These are phyloP conservation scores for Spicauda simplicius DNA, from an alignment of 2,888 invertebrate genomes.

Conservation along the genomic window DNA sequence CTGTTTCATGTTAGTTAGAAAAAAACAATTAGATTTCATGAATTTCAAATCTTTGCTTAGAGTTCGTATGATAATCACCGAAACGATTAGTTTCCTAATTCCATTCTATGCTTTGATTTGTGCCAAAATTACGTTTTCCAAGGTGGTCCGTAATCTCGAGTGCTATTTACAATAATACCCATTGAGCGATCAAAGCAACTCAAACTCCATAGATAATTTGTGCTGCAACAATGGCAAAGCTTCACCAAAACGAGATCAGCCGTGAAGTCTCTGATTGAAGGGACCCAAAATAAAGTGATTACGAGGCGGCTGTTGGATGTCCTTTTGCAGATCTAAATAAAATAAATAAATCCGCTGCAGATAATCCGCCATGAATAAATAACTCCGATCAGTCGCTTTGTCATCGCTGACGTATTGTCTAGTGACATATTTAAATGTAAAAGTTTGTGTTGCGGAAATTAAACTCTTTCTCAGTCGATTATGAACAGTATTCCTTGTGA, in stretches of 20 bases:
- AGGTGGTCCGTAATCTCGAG: constrained; percentile 61
- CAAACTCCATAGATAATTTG: constrained; percentile 70
- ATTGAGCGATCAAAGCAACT: constrained; percentile 53
- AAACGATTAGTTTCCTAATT: constrained; percentile 2
- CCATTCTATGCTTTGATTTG: neutral
- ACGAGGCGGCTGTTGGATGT: constrained; percentile 62
- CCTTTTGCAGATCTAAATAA: constrained; percentile 68
- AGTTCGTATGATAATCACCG: neutral
- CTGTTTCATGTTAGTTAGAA: no score
- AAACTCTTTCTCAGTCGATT: neutral
- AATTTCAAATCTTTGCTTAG: no score
- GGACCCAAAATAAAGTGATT: constrained; percentile 70
- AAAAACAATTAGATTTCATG: no score
- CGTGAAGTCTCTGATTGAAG: constrained; percentile 53
- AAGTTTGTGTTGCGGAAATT: constrained; percentile 26
- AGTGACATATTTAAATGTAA: constrained; percentile 66
- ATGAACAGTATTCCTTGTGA: constrained; percentile 29
- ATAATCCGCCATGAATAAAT: constrained; percentile 83
- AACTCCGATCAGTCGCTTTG: constrained; percentile 72
- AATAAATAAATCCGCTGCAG: constrained; percentile 62
- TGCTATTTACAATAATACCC: constrained; percentile 64
- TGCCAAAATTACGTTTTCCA: constrained; percentile 39
- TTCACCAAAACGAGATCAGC: constrained; percentile 72
- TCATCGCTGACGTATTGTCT: constrained; percentile 74
- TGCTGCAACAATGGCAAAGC: constrained; percentile 57